Conservation (phyloP, 2,888 invertebrate genomes). For the Esperia sulphurella region DNA sequence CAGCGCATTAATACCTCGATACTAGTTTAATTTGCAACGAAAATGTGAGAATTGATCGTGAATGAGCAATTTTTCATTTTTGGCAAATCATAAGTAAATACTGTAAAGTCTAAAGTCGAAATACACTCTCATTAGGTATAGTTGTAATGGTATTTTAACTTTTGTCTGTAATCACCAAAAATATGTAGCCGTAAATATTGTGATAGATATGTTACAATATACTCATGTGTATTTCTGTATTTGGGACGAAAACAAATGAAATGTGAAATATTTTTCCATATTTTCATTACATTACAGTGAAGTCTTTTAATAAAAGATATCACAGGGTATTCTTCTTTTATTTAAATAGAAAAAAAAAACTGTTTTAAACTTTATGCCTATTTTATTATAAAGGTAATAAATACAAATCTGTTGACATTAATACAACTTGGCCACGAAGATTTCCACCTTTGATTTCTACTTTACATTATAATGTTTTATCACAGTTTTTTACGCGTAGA, state of each 20-base stretch:
- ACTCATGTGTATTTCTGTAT: conserved; percentile 10
- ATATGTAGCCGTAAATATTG: conserved; percentile 15
- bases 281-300: conserved; percentile 32
- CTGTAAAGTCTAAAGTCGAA: too few relatives aligned
- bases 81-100: too few relatives aligned
- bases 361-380: conserved; percentile 17
- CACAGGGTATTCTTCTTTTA: conserved; percentile 25
- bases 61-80: too few relatives aligned
- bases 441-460: conserved; percentile 1
- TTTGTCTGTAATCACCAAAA: conserved; percentile 14
- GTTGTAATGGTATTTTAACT: conserved; percentile 5
- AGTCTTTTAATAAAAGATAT: conserved; percentile 41
- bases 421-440: conserved; percentile 14
- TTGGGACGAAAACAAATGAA: conserved; percentile 7
- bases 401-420: conserved; percentile 25
- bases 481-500: conserved; percentile 9
- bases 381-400: conserved; percentile 33
- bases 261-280: conserved; percentile 38
- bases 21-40: too few relatives aligned
- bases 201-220: conserved; percentile 10
- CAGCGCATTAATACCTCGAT: too few relatives aligned
- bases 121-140: background rate
- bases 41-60: too few relatives aligned
- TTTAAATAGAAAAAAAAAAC: conserved; percentile 29
- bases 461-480: conserved; percentile 8